Conservation (phyloP, 1,140 invertebrate genomes). For the Platorchestia sp. region DNA sequence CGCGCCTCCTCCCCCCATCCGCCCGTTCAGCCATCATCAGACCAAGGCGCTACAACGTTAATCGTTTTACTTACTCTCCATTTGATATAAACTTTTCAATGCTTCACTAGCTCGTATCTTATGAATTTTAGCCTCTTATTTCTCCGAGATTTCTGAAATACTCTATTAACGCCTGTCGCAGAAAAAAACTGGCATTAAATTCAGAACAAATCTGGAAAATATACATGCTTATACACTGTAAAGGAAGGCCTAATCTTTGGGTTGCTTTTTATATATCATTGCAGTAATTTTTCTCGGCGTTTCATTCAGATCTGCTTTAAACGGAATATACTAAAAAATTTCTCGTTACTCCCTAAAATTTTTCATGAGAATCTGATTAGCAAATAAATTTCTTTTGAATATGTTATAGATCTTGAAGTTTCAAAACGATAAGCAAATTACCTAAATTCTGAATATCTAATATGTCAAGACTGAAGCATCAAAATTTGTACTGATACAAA, state of each 20-base stretch:
- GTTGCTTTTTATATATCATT: not conserved
- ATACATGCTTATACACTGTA: not conserved
- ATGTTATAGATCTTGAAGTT: not conserved
- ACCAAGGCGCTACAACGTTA: no score
- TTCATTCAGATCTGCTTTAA: not conserved
- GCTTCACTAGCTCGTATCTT: not conserved
- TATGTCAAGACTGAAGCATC: not conserved
- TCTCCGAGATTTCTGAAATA: not conserved
- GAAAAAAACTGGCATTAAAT: not conserved
- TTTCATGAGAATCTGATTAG: not conserved
- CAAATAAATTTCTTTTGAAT: not conserved
- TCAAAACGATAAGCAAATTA: not conserved
- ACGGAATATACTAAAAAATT: not conserved
- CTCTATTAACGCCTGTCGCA: not conserved
- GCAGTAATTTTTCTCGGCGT: not conserved
- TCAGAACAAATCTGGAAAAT: not conserved
- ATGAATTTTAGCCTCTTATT: not conserved
- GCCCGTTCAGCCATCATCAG: no score
- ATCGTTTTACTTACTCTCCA: not conserved
- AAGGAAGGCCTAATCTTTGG: slow-evolving; percentile 17
- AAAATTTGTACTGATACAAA: slow-evolving; percentile 56
- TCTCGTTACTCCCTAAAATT: not conserved
- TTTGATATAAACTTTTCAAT: not conserved
- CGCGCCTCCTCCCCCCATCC: no score
- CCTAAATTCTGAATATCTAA: not conserved